These are phyloP conservation scores for Gracilinanus agilis DNA, from an alignment of 2,113 vertebrate genomes.

Conservation along the genomic window DNA sequence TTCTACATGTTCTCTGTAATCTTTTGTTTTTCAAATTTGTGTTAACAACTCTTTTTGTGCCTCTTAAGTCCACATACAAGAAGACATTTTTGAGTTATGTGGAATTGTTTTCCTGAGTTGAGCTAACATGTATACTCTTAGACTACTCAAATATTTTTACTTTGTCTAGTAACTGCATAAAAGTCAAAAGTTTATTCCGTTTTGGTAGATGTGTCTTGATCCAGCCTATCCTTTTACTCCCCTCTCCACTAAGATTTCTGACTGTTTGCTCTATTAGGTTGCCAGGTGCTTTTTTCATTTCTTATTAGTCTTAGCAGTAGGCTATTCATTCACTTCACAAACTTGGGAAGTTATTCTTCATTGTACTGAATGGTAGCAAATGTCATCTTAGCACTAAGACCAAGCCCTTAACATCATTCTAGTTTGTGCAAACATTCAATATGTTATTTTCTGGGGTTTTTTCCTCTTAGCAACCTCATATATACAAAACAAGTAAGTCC, in stretches of 20 bases:
- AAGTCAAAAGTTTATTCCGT: background rate
- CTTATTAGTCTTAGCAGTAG: background rate
- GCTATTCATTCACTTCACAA: background rate
- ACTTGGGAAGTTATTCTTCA: background rate
- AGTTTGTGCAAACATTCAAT: background rate
- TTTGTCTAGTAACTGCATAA: background rate
- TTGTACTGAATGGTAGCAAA: background rate
- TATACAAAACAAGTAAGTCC: background rate
- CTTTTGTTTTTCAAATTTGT: background rate
- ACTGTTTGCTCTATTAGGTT: background rate
- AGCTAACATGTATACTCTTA: background rate
- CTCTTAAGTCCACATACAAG: background rate
- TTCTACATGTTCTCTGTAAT: background rate
- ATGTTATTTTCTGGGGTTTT: background rate
- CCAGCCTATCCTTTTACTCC: background rate
- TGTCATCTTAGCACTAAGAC: background rate
- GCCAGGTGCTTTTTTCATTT: background rate
- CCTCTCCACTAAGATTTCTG: background rate
- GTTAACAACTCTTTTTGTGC: background rate
- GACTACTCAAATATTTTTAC: slow-evolving; percentile 23
- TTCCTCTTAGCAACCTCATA: background rate
- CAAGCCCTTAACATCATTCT: background rate
- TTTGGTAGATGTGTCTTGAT: background rate
- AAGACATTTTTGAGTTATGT: background rate
- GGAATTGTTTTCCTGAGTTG: background rate